Evolutionary conservation across 2,888 invertebrate genomes (phyloP).

Genomic region (Apamea anceps): DNA sequence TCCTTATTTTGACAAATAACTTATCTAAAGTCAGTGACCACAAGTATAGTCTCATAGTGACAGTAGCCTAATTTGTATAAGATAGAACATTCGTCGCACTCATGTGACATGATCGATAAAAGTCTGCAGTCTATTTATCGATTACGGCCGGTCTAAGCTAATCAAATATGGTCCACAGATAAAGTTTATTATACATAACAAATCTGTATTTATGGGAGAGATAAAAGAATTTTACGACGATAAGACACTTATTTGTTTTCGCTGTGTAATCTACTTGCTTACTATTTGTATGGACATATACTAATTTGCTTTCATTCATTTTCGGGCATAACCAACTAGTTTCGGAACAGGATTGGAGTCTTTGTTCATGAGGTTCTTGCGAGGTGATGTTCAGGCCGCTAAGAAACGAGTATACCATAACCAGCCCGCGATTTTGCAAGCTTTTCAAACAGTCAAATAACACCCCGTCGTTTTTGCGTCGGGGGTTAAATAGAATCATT

Average conservation of each 20-base stretch:
- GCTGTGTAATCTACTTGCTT: not conserved
- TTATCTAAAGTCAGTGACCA: conserved; percentile 29
- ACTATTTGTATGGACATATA: not conserved
- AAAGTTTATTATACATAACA: conserved; percentile 39
- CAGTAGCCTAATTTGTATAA: conserved; percentile 6
- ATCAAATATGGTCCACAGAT: conserved; percentile 43
- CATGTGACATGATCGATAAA: conserved; percentile 53
- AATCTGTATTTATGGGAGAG: conserved; percentile 46
- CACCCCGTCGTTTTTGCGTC: no score
- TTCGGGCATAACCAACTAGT: not conserved
- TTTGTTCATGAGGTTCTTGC: not conserved
- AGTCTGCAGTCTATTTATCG: conserved; percentile 18
- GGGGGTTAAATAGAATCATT: no score
- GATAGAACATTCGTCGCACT: conserved; percentile 35
- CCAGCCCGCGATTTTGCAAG: not conserved
- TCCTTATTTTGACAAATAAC: conserved; percentile 11
- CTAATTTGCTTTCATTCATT: not conserved
- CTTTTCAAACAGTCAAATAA: not conserved
- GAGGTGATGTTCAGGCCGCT: not conserved
- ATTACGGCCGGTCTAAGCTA: conserved; percentile 37
- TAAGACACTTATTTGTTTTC: not conserved
- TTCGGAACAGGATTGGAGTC: not conserved
- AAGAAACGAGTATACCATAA: no score
- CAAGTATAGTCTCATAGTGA: conserved; percentile 13
- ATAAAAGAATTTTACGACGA: conserved; percentile 34